Conservation (phyloP, 2,113 vertebrate genomes). For the Tinamus guttatus region DNA sequence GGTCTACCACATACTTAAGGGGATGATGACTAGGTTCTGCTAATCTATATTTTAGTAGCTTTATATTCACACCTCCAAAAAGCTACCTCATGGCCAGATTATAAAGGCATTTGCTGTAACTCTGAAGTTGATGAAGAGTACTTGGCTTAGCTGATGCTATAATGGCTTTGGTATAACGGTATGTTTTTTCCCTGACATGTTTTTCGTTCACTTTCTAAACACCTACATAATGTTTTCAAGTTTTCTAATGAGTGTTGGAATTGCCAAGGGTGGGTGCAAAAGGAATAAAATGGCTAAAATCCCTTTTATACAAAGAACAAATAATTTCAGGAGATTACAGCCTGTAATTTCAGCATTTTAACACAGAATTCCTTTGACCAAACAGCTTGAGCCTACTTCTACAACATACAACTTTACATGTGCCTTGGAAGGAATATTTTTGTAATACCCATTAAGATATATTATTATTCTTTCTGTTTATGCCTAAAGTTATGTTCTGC, state of each 20-base stretch:
- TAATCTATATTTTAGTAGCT: constrained; percentile 54
- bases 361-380: constrained; percentile 39
- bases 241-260: constrained; percentile 57
- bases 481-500: constrained; percentile 48
- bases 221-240: constrained; percentile 39
- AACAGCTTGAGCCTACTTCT: constrained; percentile 48
- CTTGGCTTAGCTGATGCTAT: constrained; percentile 12
- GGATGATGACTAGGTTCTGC: constrained; percentile 41
- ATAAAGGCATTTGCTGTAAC: constrained; percentile 34
- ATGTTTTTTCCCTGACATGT: constrained; percentile 16
- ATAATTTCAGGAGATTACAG: constrained; percentile 58
- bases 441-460: constrained; percentile 54
- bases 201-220: constrained; percentile 58
- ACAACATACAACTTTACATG: constrained; percentile 40
- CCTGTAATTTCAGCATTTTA: constrained; percentile 68
- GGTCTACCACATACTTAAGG: constrained; percentile 50
- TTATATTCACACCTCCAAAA: constrained; percentile 58
- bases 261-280: constrained; percentile 4
- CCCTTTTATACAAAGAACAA: constrained; percentile 38
- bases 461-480: constrained; percentile 64
- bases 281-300: constrained; percentile 41
- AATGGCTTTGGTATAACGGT: constrained; percentile 9
- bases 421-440: constrained; percentile 41
- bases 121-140: constrained; percentile 35
- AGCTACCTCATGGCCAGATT: constrained; percentile 30